Evolutionary conservation across 1,140 invertebrate genomes (phyloP).

Genomic region (Bombus superbus): DNA sequence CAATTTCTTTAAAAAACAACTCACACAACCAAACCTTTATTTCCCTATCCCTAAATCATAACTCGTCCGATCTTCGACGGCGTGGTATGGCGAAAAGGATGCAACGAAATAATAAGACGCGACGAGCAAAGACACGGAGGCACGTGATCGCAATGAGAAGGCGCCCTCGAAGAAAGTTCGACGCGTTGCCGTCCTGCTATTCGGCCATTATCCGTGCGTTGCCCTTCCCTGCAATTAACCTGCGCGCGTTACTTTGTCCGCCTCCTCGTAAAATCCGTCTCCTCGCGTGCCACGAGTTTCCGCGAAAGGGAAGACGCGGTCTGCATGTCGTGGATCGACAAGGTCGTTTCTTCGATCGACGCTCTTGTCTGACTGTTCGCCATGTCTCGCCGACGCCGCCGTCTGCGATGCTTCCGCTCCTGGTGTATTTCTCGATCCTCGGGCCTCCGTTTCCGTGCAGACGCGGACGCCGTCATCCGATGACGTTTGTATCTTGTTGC

Average conservation of each 20-base stretch:
- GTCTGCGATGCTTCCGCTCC: conserved; percentile 63
- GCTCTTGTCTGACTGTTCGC: conserved; percentile 22
- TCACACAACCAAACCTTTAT: background rate
- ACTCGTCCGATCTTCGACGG: background rate
- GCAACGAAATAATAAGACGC: conserved; percentile 30
- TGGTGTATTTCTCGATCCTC: conserved; percentile 39
- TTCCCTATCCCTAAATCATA: background rate
- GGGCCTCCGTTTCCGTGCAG: conserved; percentile 37
- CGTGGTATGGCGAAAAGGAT: background rate
- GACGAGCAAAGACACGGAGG: background rate
- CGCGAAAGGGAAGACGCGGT: conserved; percentile 63
- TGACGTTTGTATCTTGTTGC: background rate
- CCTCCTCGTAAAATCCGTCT: conserved; percentile 57
- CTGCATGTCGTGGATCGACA: conserved; percentile 62
- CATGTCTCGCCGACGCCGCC: conserved; percentile 40
- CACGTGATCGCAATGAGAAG: conserved; percentile 43
- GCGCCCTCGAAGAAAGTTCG: conserved; percentile 7
- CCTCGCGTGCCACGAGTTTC: conserved; percentile 63
- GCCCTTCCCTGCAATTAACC: conserved; percentile 56
- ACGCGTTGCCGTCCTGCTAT: conserved; percentile 40
- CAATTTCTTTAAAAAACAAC: background rate
- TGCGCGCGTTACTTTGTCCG: conserved; percentile 48
- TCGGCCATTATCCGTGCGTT: conserved; percentile 58
- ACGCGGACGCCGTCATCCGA: conserved; percentile 16
- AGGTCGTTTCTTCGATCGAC: conserved; percentile 63